These are phyloP conservation scores for Zosterops borbonicus DNA, from an alignment of 2,113 vertebrate species.

Conservation along the genomic window DNA sequence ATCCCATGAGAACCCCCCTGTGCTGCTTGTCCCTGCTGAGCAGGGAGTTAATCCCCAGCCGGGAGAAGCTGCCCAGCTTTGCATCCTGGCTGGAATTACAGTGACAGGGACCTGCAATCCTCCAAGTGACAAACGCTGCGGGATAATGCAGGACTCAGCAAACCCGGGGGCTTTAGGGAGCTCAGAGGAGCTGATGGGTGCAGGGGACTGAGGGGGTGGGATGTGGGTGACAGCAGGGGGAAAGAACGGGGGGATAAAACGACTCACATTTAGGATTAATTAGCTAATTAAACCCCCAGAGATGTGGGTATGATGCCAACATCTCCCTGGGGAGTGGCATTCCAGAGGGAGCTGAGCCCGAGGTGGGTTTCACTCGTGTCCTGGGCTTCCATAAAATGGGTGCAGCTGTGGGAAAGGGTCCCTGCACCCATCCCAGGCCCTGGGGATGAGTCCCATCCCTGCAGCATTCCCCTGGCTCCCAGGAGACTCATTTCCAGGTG, in stretches of 20 bases:
- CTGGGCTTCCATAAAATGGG: not conserved
- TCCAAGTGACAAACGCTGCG: not conserved
- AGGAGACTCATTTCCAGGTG: not conserved
- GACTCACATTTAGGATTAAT: not conserved
- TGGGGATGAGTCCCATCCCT: accelerated
- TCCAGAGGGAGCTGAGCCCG: accelerated
- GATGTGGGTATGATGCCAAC: not conserved
- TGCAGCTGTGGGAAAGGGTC: not conserved
- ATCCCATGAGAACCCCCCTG: not conserved
- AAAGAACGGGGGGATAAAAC: not conserved
- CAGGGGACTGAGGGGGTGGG: not conserved
- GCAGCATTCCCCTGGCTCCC: not conserved
- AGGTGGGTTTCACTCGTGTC: accelerated
- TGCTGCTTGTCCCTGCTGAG: accelerated
- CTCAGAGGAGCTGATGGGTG: not conserved
- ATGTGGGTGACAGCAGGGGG: not conserved
- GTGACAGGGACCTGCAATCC: not conserved
- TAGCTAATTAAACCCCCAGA: not conserved
- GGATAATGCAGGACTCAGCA: not conserved
- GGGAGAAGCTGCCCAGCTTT: not conserved
- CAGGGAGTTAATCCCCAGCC: not conserved
- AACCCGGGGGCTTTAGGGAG: not conserved
- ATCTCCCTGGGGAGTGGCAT: not conserved
- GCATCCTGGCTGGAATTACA: not conserved
- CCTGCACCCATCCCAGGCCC: not conserved